Base-by-base conservation (phyloP, 2,888 invertebrate genomes). In the Cephus sareptanus region DNA sequence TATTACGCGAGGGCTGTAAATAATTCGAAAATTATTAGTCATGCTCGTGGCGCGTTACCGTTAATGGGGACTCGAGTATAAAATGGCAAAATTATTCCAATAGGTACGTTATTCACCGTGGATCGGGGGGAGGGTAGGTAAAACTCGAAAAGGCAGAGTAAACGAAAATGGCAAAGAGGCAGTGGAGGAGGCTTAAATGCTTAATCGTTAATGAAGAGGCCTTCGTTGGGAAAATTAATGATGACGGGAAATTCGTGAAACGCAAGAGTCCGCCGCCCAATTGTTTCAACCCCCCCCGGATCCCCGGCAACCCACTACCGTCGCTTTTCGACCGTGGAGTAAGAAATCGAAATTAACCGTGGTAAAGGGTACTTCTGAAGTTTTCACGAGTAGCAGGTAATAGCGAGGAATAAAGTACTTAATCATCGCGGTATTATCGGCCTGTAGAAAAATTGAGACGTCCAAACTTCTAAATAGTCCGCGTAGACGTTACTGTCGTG, bases 381-480 rank as follows among this genome's bases (percentile, higher is more conserved):
- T 79, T 79, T 78, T 78, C 79, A 75, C 35, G 34, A 76, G 77
- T 75, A 76, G 37, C 74, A 37, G 69, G 56, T 56, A 56, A 56
- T 23, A 56, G 56, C 56, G 23, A 56, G 56, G 56, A 56, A 56
- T 23, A 23, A 56, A 56, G 77, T 76, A 76, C 77, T 82, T 80
- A 82, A 83, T 83, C 81, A 82, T 56, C 56, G 9, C 56, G 23
- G 23, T 23, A 56, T 56, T 56, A 56, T 56, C 56, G 56, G 56
- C 2, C 34, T 79, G 80, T 79, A 81, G 77, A 82, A 73, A 81
- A 83, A 82, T 78, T 78, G 15, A 15, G 40, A 76, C 76, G 77
- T 79, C 79, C 82, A 81, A 82, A 77, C 81, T 83, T 83, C 79
- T 73, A 76, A 74, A 56, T 9, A 56, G 56, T 56, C 23, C 9